Conservation (phyloP, 2,113 vertebrate species). For the Muntiacus reevesi region DNA sequence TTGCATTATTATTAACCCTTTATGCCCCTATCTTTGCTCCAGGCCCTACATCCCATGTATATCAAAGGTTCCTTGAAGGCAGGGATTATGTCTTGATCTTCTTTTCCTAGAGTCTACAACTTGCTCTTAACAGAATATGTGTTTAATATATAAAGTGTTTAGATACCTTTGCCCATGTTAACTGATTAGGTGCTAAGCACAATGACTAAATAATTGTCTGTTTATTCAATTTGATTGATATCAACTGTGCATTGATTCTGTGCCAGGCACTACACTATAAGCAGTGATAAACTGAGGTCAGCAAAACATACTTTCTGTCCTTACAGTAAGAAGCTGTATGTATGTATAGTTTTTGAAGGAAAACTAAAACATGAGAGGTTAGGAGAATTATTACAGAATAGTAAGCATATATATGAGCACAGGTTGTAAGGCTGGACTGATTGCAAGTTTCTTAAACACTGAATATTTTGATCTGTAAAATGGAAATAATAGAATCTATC, state of each 20-base stretch:
- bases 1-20: background rate
- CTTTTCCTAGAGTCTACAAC: background rate
- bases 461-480: background rate
- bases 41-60: background rate
- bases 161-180: background rate
- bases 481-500: background rate
- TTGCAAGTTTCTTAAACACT: slow-evolving; percentile 2
- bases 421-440: background rate
- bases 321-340: background rate
- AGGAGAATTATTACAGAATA: background rate
- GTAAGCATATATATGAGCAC: background rate
- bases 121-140: background rate
- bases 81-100: background rate
- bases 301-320: background rate
- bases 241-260: background rate
- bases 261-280: background rate
- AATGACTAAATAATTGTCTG: background rate
- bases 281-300: background rate
- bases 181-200: background rate
- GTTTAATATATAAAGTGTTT: background rate
- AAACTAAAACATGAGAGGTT: background rate
- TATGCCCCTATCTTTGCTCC: background rate
- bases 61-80: background rate
- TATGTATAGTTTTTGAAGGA: background rate
- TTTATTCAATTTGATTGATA: background rate